Conservation (phyloP, 2,888 invertebrate species). For the Thyatira batis region DNA sequence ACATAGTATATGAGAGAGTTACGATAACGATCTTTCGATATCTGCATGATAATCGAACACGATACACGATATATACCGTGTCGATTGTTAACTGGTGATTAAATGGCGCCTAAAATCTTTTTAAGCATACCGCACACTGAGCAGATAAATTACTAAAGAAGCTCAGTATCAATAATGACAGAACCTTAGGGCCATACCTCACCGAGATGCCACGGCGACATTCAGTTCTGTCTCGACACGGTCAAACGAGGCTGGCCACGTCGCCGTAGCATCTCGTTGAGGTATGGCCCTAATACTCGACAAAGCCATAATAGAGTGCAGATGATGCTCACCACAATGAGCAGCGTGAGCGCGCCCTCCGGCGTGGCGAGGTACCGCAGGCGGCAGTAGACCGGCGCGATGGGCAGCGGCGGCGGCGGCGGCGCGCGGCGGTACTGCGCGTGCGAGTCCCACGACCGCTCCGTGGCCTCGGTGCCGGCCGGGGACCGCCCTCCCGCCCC, state of each 20-base stretch:
- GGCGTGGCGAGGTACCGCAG: slow-evolving; percentile 48
- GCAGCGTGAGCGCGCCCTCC: slow-evolving; percentile 40
- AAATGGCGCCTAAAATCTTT: not conserved
- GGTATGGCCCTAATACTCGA: too few relatives aligned
- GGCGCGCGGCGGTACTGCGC: slow-evolving; percentile 74
- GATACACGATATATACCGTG: not conserved
- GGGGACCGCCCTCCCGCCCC: slow-evolving; percentile 64
- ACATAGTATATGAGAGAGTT: not conserved
- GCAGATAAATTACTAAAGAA: not conserved
- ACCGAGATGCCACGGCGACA: too few relatives aligned
- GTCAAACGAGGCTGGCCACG: too few relatives aligned
- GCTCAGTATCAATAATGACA: too few relatives aligned
- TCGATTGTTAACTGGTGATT: not conserved
- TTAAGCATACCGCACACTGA: not conserved
- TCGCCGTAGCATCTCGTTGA: too few relatives aligned
- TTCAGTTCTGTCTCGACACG: too few relatives aligned
- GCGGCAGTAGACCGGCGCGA: slow-evolving; percentile 76
- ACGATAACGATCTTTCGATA: not conserved
- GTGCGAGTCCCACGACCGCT: slow-evolving; percentile 80
- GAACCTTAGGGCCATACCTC: too few relatives aligned
- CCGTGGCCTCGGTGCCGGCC: slow-evolving; percentile 72
- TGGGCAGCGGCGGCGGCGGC: slow-evolving; percentile 60
- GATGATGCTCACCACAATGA: slow-evolving; percentile 34
- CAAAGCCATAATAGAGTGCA: not conserved
- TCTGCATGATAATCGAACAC: not conserved